Evolutionary conservation across 2,113 vertebrate species (phyloP).

Genomic region (Aphyosemion australe): DNA sequence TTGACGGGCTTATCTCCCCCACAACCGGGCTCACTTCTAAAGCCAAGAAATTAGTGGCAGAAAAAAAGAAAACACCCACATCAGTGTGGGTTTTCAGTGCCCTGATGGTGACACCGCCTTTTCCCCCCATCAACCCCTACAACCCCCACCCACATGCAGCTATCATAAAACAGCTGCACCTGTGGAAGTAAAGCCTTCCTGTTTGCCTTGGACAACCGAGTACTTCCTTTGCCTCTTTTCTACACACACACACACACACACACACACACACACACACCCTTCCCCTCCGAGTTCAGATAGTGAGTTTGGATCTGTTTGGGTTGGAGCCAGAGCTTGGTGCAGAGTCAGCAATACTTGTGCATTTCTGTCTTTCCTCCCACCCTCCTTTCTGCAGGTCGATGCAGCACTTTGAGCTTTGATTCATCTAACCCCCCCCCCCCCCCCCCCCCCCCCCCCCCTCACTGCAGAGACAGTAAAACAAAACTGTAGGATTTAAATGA

Average conservation of each 20-base stretch:
- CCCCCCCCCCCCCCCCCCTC: conserved; percentile 26
- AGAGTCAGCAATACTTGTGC: conserved; percentile 62
- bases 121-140: conserved; percentile 28
- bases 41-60: conserved; percentile 36
- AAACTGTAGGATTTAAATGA: too few species aligned
- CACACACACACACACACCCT: conserved; percentile 22
- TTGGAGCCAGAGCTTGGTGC: conserved; percentile 48
- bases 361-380: not conserved
- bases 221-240: conserved; percentile 66
- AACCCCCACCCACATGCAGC: conserved; percentile 1
- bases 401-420: conserved; percentile 17
- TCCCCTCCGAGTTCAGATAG: conserved; percentile 51
- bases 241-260: too few species aligned
- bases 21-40: conserved; percentile 8
- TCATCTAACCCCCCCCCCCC: conserved; percentile 23
- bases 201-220: conserved; percentile 75
- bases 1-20: conserved; percentile 53
- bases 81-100: conserved; percentile 24
- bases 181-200: conserved; percentile 78
- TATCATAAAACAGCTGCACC: conserved; percentile 73
- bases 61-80: conserved; percentile 35
- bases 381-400: conserved; percentile 21
- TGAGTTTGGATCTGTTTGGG: conserved; percentile 49
- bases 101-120: conserved; percentile 45
- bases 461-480: conserved; percentile 32